A percentile compares a stretch with the other conserved stretches of the same genome.
Conservation (phyloP, 1,140 invertebrate genomes). For the Luehdorfia chinensis region DNA sequence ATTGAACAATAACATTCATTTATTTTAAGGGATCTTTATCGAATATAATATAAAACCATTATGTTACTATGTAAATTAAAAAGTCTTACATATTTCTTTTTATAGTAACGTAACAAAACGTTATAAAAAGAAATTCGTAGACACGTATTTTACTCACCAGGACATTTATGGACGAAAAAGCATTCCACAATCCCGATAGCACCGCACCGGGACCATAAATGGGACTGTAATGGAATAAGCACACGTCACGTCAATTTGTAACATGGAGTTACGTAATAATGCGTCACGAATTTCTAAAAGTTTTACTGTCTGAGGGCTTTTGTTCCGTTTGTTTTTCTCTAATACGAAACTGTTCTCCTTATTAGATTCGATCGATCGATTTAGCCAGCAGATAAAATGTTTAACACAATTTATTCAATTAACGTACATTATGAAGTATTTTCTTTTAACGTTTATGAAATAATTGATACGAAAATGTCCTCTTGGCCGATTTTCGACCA, state of each 20-base stretch:
- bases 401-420: background rate
- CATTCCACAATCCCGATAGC: conserved; percentile 4
- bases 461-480: background rate
- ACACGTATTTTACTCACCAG: too few species aligned
- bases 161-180: conserved; percentile 18
- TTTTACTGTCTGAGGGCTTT: background rate
- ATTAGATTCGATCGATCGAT: background rate
- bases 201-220: conserved; percentile 8
- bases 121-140: too few species aligned
- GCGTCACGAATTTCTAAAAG: background rate
- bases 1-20: too few species aligned
- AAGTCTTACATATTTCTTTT: too few species aligned
- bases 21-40: too few species aligned
- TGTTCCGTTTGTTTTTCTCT: background rate
- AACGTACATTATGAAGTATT: background rate
- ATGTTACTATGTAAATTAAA: too few species aligned
- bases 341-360: background rate
- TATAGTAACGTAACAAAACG: too few species aligned
- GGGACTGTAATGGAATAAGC: conserved; percentile 4
- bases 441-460: background rate
- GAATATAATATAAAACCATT: too few species aligned
- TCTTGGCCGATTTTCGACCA: too few species aligned
- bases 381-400: too few species aligned
- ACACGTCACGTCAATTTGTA: background rate
- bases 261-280: background rate